Evolutionary conservation across 2,113 vertebrate species (phyloP).

Genomic region (Acanthochromis polyacanthus): DNA sequence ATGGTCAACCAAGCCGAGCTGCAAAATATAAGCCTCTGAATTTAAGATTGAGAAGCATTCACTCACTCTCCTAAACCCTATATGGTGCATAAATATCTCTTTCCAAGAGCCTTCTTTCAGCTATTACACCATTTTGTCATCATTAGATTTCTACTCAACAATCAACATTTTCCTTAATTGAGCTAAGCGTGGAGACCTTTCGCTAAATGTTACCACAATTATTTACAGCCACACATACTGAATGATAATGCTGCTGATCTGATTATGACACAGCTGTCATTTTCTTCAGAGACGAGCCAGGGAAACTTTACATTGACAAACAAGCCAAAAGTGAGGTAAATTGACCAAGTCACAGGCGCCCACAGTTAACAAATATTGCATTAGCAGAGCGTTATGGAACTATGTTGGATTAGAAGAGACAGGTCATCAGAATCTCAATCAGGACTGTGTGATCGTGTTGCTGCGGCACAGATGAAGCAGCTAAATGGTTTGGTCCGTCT

Average conservation of each 20-base stretch:
- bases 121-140: constrained; percentile 11
- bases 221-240: constrained; percentile 12
- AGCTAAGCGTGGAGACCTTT: constrained; percentile 42
- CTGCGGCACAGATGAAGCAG: constrained; percentile 31
- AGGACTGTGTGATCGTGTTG: constrained; percentile 30
- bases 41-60: constrained; percentile 24
- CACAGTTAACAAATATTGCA: constrained; percentile 50
- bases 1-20: constrained; percentile 1
- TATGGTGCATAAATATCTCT: constrained; percentile 3
- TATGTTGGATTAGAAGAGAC: constrained; percentile 62
- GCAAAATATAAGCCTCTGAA: constrained; percentile 31
- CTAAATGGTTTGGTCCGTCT: constrained; percentile 38
- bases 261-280: constrained; percentile 48
- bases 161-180: constrained; percentile 33
- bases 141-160: constrained; percentile 36
- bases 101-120: background rate
- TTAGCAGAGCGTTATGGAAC: constrained; percentile 28
- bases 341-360: constrained; percentile 30
- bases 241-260: constrained; percentile 44
- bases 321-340: constrained; percentile 47
- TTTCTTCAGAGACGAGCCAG: constrained; percentile 16
- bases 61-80: constrained; percentile 12
- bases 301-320: constrained; percentile 28
- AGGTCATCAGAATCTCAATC: constrained; percentile 64
- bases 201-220: constrained; percentile 50